Conservation (phyloP, 2,888 invertebrate species). For the Spilosoma lubricipeda region DNA sequence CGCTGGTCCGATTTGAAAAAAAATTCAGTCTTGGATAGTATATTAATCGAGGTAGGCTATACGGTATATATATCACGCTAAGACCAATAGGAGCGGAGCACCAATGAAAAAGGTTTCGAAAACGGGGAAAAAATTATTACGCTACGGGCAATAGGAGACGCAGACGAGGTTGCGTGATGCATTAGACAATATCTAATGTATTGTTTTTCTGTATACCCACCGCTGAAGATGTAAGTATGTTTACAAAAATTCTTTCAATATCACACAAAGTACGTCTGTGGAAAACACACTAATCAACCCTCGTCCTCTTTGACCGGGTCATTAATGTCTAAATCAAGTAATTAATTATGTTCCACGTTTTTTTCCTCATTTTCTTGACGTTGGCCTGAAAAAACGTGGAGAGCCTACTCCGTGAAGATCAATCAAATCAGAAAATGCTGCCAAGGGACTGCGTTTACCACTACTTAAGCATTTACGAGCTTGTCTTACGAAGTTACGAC, state of each 20-base stretch:
- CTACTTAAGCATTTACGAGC: conserved; percentile 79
- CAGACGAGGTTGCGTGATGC: too few species aligned
- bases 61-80: too few species aligned
- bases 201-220: too few species aligned
- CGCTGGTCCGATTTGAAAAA: too few species aligned
- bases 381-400: conserved; percentile 77
- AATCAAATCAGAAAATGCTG: conserved; percentile 80
- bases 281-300: conserved; percentile 80
- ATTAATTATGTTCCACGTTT: conserved; percentile 82
- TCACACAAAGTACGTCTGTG: conserved; percentile 60
- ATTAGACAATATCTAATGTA: too few species aligned
- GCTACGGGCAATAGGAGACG: too few species aligned
- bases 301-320: conserved; percentile 78
- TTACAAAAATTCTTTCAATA: conserved; percentile 53
- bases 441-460: conserved; percentile 68
- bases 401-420: conserved; percentile 74
- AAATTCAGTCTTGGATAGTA: too few species aligned
- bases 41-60: too few species aligned
- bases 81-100: too few species aligned
- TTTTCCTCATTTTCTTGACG: conserved; percentile 79
- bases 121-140: too few species aligned
- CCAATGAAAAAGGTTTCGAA: too few species aligned
- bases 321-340: conserved; percentile 86
- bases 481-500: conserved; percentile 74
- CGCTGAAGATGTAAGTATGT: too few species aligned